Base-by-base conservation (phyloP, 2,113 vertebrate species). In the Archilochus colubris region DNA sequence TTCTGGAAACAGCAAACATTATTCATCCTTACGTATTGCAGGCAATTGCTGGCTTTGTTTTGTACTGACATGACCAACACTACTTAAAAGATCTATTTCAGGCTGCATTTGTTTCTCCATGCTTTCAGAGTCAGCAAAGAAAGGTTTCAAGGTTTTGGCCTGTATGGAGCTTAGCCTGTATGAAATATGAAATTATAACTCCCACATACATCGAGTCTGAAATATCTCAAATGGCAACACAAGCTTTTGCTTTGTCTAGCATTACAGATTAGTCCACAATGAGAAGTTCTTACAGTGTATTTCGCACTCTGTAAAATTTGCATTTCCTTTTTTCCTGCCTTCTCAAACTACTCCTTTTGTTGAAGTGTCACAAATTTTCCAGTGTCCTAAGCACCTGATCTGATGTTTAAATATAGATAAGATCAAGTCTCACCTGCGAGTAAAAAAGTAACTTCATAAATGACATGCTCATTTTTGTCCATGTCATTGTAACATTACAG, bases 271-370 rank as follows among this genome's bases (percentile, higher is more conserved):
- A 54, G 40, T 59, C 40, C 38, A 74, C 38, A 54, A 10, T 15
- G 9, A 55, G 30, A 25, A 10, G 22, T 14, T 77, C 48, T 57
- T 51, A 38, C 0, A 0, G 36, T 27, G 14, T 67, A 28, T 43
- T 50, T 82, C 74, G 85, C 33, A 44, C 33, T 7, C 33, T 66
- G 30, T 66, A 40, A 67, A 73, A 86, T 9, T 3, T 44, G 7
- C 3, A 55, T 48, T 78, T 50, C 31, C 54, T 21, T 62, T 86
- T 77, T 62, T 51, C 57, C 8, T 67, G 67, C 75, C 44, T 58
- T 53, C 20, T 67, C 54, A 61, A 22, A 18, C 17, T 22, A n/a
- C 1, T 44, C 25, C 10, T 31, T 48, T 31, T 58, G 36, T 19
- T 55, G 48, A 75, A 73, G 21, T 6, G 19, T 55, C 21, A 21